Evolutionary conservation across 2,113 vertebrate species (phyloP).

Genomic region (Arvicanthis niloticus): DNA sequence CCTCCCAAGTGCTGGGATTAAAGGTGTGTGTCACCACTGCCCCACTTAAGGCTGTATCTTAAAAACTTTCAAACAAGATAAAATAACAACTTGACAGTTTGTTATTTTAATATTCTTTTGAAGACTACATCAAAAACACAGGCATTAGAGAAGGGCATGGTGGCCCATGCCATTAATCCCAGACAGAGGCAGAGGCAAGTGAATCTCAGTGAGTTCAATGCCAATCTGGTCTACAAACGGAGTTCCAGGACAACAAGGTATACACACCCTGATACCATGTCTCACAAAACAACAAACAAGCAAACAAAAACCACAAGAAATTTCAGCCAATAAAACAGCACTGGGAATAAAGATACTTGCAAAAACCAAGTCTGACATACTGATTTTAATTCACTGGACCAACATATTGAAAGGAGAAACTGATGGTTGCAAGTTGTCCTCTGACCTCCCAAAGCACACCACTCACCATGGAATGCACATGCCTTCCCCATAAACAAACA

Average conservation of each 20-base stretch:
- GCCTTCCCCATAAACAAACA: neutral
- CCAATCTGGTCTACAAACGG: neutral
- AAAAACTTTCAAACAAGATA: neutral
- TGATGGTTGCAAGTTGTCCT: neutral
- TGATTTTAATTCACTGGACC: neutral
- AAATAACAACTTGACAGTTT: neutral
- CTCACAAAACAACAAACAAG: neutral
- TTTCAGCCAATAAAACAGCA: neutral
- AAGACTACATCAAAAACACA: neutral
- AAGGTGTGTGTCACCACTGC: too few relatives aligned
- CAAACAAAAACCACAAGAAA: neutral
- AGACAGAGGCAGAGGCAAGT: neutral
- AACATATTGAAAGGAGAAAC: neutral
- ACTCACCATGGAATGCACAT: neutral
- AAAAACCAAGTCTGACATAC: neutral
- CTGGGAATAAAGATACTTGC: neutral
- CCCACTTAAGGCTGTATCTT: neutral
- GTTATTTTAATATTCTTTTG: slow-evolving; percentile 20
- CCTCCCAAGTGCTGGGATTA: too few relatives aligned
- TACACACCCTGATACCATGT: neutral
- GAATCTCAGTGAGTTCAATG: neutral
- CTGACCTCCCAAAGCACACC: neutral
- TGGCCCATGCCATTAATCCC: neutral
- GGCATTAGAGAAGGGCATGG: neutral
- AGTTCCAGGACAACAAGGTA: neutral